Conservation (phyloP, 2,888 invertebrate genomes). For the Dolichomitus sp. region DNA sequence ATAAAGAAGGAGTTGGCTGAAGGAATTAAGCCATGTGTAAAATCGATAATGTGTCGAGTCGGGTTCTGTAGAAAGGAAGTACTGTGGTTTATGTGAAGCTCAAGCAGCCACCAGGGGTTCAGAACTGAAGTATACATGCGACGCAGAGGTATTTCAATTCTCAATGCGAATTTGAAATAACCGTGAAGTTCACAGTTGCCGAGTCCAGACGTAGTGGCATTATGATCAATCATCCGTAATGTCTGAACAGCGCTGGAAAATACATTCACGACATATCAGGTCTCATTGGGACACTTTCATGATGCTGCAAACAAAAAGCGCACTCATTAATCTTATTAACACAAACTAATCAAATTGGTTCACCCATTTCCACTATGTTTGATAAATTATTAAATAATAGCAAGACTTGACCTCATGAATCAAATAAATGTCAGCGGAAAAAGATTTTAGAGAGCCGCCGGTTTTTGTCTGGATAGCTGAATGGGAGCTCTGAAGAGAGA, state of each 20-base stretch:
- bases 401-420: not conserved
- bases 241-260: not conserved
- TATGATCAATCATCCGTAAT: not conserved
- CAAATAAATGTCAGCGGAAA: not conserved
- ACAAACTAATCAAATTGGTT: not conserved
- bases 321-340: not conserved
- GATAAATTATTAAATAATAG: not conserved
- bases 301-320: not conserved
- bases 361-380: not conserved
- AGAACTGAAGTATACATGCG: not conserved
- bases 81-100: not conserved
- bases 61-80: too few species aligned
- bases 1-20: too few species aligned
- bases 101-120: not conserved
- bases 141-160: not conserved
- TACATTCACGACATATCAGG: not conserved
- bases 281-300: not conserved
- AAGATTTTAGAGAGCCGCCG: not conserved
- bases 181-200: not conserved
- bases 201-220: not conserved
- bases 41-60: too few species aligned
- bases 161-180: slow-evolving; percentile 11
- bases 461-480: not conserved
- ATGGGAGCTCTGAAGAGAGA: not conserved
- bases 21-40: too few species aligned